Conservation (phyloP, 2,797 vertebrate genomes). For the Pristis pectinata region DNA sequence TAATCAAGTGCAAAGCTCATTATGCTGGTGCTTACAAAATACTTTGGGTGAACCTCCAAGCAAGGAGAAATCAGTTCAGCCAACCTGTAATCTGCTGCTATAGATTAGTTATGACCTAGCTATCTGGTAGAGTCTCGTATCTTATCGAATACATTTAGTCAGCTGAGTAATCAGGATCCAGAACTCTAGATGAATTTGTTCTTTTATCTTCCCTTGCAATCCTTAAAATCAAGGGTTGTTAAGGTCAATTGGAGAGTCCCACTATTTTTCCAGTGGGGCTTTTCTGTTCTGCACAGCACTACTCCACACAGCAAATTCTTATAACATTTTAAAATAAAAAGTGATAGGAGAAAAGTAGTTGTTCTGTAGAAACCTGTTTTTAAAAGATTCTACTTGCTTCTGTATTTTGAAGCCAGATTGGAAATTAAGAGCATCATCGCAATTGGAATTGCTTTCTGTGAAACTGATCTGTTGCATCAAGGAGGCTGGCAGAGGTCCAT, state of each 20-base stretch:
- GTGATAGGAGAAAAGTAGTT: background rate
- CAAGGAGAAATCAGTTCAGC: background rate
- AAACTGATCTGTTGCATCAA: background rate
- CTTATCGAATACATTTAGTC: background rate
- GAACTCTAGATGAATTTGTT: background rate
- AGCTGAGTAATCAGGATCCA: background rate
- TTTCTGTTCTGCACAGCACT: background rate
- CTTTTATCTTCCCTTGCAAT: background rate
- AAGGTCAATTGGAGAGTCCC: background rate
- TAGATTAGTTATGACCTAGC: background rate
- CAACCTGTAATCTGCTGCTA: background rate
- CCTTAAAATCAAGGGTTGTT: background rate
- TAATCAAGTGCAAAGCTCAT: background rate
- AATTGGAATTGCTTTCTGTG: background rate
- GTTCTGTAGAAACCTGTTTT: background rate
- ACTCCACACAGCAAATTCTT: background rate
- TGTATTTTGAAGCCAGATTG: background rate
- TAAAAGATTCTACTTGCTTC: background rate
- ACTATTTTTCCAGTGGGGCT: background rate
- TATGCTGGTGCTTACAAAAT: background rate
- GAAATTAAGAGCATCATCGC: background rate
- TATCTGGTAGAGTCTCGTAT: background rate
- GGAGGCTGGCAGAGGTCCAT: background rate
- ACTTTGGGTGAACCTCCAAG: background rate
- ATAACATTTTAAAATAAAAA: too few relatives aligned